Evolutionary conservation across 1,140 invertebrate genomes (phyloP).

Genomic region (Metopolophium dirhodum): DNA sequence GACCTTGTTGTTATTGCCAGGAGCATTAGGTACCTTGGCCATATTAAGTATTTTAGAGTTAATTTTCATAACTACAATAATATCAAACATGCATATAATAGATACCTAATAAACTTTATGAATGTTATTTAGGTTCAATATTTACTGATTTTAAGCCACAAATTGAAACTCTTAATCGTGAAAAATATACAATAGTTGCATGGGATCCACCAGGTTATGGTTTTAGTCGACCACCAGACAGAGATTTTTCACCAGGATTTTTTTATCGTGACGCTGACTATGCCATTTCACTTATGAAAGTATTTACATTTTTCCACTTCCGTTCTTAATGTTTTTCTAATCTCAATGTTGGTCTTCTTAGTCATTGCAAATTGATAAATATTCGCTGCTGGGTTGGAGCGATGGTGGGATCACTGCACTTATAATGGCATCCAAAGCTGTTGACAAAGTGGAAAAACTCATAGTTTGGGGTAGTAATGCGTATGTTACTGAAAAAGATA

Average conservation of each 20-base stretch:
- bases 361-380: slow-evolving; percentile 72
- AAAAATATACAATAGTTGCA: slow-evolving; percentile 77
- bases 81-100: background rate
- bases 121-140: slow-evolving; percentile 67
- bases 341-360: slow-evolving; percentile 60
- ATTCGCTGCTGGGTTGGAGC: slow-evolving; percentile 86
- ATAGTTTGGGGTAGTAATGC: slow-evolving; percentile 81
- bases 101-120: background rate
- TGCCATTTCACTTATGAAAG: slow-evolving; percentile 77
- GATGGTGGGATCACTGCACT: slow-evolving; percentile 84
- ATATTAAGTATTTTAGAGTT: background rate
- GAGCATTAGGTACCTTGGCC: slow-evolving; percentile 70
- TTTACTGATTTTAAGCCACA: slow-evolving; percentile 85
- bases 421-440: slow-evolving; percentile 75
- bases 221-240: slow-evolving; percentile 78
- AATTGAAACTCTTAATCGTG: slow-evolving; percentile 72
- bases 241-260: slow-evolving; percentile 75
- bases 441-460: slow-evolving; percentile 73
- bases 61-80: background rate
- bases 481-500: slow-evolving; percentile 74
- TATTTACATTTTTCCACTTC: slow-evolving; percentile 61
- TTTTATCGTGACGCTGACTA: slow-evolving; percentile 76
- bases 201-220: slow-evolving; percentile 92
- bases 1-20: slow-evolving; percentile 76
- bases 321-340: slow-evolving; percentile 1